phyloP scores from a whole-genome alignment of 2,797 vertebrate species.

The Sitta carolinensis region DNA sequence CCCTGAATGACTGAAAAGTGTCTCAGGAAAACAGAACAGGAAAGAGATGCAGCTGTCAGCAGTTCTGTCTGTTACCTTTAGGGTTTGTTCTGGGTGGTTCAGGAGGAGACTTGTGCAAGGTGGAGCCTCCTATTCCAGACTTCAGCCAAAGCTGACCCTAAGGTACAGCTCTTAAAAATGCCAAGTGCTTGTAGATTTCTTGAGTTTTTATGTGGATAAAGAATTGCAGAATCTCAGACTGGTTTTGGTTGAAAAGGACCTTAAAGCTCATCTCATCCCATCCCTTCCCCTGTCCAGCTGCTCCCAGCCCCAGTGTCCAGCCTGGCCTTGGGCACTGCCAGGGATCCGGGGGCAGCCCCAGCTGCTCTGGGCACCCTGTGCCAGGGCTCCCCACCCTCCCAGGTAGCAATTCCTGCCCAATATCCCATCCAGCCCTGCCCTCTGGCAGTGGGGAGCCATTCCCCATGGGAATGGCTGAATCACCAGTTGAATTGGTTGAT shows the following conservation, averaged over 20 bases:
- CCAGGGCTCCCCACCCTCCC: not conserved
- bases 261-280: rapidly evolving
- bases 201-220: not conserved
- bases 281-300: rapidly evolving
- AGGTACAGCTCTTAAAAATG: not conserved
- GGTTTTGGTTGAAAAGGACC: not conserved
- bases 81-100: not conserved
- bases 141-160: not conserved
- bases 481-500: not conserved
- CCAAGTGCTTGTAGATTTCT: not conserved
- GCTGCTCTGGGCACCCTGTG: not conserved
- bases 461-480: not conserved
- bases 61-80: not conserved
- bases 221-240: not conserved
- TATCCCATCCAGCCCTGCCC: rapidly evolving
- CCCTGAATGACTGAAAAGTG: not conserved
- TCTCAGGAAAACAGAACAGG: not conserved
- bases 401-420: not conserved
- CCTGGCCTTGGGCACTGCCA: not conserved
- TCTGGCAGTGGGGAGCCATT: not conserved
- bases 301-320: rapidly evolving
- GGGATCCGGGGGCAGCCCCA: not conserved
- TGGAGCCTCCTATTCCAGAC: not conserved
- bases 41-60: not conserved
- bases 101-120: not conserved